Evolutionary conservation across 2,797 vertebrate species (phyloP), one percentile per base, ranked within the genome.

Genomic region (Odontamblyopus lacepedii): DNA sequence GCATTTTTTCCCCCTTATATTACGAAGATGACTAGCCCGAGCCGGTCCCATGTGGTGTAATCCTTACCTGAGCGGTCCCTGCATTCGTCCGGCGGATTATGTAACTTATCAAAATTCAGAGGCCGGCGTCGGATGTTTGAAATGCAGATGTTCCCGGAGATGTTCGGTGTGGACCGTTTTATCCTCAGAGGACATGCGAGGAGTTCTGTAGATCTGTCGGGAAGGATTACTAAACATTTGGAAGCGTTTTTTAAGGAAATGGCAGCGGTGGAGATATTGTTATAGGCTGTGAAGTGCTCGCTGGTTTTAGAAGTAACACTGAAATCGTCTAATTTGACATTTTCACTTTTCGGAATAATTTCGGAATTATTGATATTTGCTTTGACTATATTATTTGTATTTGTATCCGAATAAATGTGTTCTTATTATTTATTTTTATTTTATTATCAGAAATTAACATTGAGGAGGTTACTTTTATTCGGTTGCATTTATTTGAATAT

Each of bases 51-150:
- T 67, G 65, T 56, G n/a, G 41, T 67, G 79, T 88, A 85, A 91
- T 86, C 77, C 84, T 80, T 72, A 86, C 84, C 80, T 85, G 81
- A 83, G 82, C 83, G 60, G 74, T 60, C 61, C 4, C 59, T 63
- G 80, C 81, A 85, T 85, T 38, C 35, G 57, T 76, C 81, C 73
- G 84, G 67, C 73, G 79, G 85, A 90, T 91, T 89, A 89, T 84
- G 83, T 75, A 77, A 77, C 71, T 84, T 11, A 83, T 90, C 88
- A 78, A 67, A 73, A 87, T 88, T 84, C 84, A 67, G 77, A 67
- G 55, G 63, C 44, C 19, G 35, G 44, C 76, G 77, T 82, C 81
- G 83, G 81, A 85, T 89, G 85, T 81, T 79, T 85, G 75, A 72
- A 77, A 85, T 78, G 78, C 78, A 85, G 69, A 67, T 60, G 73